Percentiles rank a stretch among this genome's conserved stretches.
Evolutionary conservation across 2,797 vertebrate species (phyloP).

Genomic region (Chromobotia macracanthus): DNA sequence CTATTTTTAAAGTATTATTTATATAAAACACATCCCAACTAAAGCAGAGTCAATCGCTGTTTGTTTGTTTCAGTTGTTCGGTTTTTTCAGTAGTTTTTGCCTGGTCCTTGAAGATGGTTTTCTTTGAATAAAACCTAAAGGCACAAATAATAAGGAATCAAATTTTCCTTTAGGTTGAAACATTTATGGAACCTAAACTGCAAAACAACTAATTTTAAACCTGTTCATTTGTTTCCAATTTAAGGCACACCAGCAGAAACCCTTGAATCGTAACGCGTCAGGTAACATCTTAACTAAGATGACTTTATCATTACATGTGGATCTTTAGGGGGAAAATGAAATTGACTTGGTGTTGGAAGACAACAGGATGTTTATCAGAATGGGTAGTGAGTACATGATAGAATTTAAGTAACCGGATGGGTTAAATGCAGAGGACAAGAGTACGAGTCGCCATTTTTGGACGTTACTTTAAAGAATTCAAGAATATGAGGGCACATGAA

Average conservation of each 20-base stretch:
- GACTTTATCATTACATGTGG: too few species aligned
- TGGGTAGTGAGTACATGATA: too few species aligned
- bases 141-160: not conserved
- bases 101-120: not conserved
- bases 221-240: not conserved
- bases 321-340: not conserved
- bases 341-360: not conserved
- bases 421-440: too few species aligned
- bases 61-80: conserved; percentile 32
- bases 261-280: not conserved
- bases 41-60: conserved; percentile 59
- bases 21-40: conserved; percentile 82
- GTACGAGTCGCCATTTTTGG: too few species aligned
- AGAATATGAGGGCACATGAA: too few species aligned
- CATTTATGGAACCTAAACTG: not conserved
- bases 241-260: not conserved
- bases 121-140: not conserved
- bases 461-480: too few species aligned
- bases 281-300: too few species aligned
- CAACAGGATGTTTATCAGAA: too few species aligned
- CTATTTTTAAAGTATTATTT: conserved; percentile 85
- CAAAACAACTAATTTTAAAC: not conserved
- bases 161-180: not conserved
- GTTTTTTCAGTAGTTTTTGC: not conserved
- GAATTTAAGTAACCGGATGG: too few species aligned